Percentiles rank a stretch among this genome's conserved stretches.
Conservation (phyloP, 92 coral and sea anemone species). For the Zoanthus sansibaricus region DNA sequence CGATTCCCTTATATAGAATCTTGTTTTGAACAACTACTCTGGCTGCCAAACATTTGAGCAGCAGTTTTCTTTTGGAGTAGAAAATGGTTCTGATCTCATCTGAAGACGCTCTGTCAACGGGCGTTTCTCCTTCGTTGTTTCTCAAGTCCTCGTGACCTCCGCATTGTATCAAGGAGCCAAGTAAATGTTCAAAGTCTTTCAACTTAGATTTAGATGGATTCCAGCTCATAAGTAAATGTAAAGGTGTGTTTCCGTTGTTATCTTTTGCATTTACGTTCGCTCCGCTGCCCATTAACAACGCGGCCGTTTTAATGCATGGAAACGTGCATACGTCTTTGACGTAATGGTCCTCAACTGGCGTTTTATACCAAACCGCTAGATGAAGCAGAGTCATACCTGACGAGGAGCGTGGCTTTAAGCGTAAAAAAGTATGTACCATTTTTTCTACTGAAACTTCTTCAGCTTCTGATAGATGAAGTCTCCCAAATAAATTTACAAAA, state of each 20-base stretch:
- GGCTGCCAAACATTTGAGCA: conserved; percentile 84
- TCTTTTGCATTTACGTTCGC: conserved; percentile 79
- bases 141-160: conserved; percentile 78
- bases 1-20: conserved; percentile 73
- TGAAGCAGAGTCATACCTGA: conserved; percentile 72
- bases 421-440: conserved; percentile 65
- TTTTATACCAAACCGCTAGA: conserved; percentile 73
- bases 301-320: conserved; percentile 71
- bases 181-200: conserved; percentile 59
- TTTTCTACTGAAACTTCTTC: conserved; percentile 54
- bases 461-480: conserved; percentile 56
- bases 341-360: conserved; percentile 86
- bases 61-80: conserved; percentile 55
- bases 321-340: conserved; percentile 78
- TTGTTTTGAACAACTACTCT: conserved; percentile 69
- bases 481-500: conserved; percentile 74
- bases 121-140: conserved; percentile 69
- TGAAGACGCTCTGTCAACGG: conserved; percentile 68
- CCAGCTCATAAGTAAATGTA: conserved; percentile 71
- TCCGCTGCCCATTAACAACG: conserved; percentile 70
- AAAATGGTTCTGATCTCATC: conserved; percentile 72
- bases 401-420: conserved; percentile 75
- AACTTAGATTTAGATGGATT: conserved; percentile 58
- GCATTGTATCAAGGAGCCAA: conserved; percentile 60
- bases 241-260: conserved; percentile 75